A percentile compares a stretch with the other conserved stretches of the same genome.
Conservation (phyloP, 92 coral and sea anemone genomes). For the Palythoa caribaeorum region DNA sequence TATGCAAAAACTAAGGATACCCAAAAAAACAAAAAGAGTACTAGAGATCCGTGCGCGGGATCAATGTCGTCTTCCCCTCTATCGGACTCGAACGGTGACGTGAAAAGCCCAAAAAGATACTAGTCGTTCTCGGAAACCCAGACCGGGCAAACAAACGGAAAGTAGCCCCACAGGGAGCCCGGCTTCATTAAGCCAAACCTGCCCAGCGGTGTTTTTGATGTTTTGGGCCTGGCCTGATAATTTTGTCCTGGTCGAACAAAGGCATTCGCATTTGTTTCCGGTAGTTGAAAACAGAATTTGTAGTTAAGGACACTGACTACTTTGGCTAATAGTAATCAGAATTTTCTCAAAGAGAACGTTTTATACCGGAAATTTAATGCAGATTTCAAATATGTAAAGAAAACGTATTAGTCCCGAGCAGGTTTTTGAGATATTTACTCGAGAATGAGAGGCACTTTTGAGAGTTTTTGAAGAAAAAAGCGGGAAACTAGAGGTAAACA, state of each 20-base stretch:
- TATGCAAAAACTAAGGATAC: conserved; percentile 36
- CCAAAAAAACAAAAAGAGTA: conserved; percentile 35
- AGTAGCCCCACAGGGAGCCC: too few relatives aligned
- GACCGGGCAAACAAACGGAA: too few relatives aligned
- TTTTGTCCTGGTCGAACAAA: too few relatives aligned
- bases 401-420: conserved; percentile 6
- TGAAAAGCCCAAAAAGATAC: too few relatives aligned
- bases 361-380: conserved; percentile 3
- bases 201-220: too few relatives aligned
- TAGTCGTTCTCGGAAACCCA: too few relatives aligned
- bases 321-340: not conserved
- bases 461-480: conserved; percentile 2
- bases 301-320: conserved; percentile 1
- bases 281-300: not conserved
- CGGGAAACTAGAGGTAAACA: conserved; percentile 6
- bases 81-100: too few relatives aligned
- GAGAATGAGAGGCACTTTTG: conserved; percentile 6
- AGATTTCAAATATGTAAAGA: not conserved
- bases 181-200: too few relatives aligned
- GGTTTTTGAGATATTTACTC: conserved; percentile 3
- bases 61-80: too few relatives aligned
- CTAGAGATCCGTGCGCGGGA: conserved; percentile 5
- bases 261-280: too few relatives aligned
- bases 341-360: conserved; percentile 3
- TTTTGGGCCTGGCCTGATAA: too few relatives aligned